Base-by-base conservation (phyloP, 2,888 invertebrate species). In the Pyrochroa serraticornis region DNA sequence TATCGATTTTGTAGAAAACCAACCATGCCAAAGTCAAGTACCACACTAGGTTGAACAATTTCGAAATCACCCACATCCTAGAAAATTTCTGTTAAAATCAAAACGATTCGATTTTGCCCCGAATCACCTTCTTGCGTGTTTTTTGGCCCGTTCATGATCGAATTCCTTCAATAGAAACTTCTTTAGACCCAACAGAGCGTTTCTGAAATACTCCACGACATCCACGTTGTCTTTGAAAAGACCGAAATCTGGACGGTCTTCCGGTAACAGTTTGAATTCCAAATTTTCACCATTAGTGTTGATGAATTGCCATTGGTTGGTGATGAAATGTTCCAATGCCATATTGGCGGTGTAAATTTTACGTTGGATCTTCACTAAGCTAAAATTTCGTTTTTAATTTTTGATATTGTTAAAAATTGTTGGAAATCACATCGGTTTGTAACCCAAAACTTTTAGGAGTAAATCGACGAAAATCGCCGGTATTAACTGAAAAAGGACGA, bases 351-450 rank as follows among this genome's bases (percentile, higher is more conserved):
- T 84, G 77, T 88, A 93, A 44, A 96, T 88, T 65, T 87, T 87
- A n/a, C 89, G 83, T 73, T 95, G 95, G 22, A 95, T 74, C 77
- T 85, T 89, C 7, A 93, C 78, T 58, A 95, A 81, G 79, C 95
- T 95, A 74, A 35, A 8, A 7, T 35, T n/a, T 6, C 9, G 7
- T 2, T 14, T 22, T 0, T 87, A 70, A 10, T 80, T 72, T 7
- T 82, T 81, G 6, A 87, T 73, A 7, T 85, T 82, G 22, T 54
- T 34, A 13, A 34, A 34, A 66, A 84, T 88, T 89, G 9, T 76
- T 71, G 0, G 77, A 74, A 42, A 82, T 67, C 61, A 89, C 90
- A 88, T 83, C n/a, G 92, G 87, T 73, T 89, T 87, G 58, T 82
- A 82, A 6, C 93, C 91, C 0, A 82, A 71, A 0, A 91, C 35